phyloP scores from a whole-genome alignment of 2,113 vertebrate genomes.

The Mobula birostris region DNA sequence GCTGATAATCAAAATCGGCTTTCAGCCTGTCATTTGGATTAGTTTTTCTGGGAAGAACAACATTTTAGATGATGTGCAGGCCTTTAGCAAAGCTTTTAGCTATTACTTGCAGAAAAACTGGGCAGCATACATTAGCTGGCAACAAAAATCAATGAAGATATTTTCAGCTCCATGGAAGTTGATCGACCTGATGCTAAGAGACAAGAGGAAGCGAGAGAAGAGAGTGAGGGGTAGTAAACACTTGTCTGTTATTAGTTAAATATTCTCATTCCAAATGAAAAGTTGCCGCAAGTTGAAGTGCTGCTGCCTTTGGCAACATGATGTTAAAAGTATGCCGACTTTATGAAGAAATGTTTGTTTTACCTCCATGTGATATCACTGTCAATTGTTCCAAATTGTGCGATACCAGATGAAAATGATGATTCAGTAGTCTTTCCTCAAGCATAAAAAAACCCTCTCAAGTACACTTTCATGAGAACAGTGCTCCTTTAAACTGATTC shows the following conservation, averaged over 20 bases:
- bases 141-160: slow-evolving; percentile 3
- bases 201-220: neutral
- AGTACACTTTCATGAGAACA: neutral
- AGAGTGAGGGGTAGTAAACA: neutral
- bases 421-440: too few relatives aligned
- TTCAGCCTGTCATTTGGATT: neutral
- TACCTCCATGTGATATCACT: neutral
- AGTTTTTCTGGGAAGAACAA: neutral
- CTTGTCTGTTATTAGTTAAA: neutral
- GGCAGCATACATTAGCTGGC: too few relatives aligned
- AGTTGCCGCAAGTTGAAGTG: neutral
- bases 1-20: neutral
- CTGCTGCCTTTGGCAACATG: neutral
- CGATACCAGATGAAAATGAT: neutral
- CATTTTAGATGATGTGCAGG: neutral
- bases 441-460: neutral
- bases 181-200: neutral
- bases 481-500: neutral
- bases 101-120: neutral
- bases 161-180: neutral
- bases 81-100: neutral
- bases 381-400: neutral
- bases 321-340: neutral
- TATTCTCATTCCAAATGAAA: neutral
- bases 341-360: neutral